Conservation (phyloP, 2,113 vertebrate species). For the Calyptomena viridis region DNA sequence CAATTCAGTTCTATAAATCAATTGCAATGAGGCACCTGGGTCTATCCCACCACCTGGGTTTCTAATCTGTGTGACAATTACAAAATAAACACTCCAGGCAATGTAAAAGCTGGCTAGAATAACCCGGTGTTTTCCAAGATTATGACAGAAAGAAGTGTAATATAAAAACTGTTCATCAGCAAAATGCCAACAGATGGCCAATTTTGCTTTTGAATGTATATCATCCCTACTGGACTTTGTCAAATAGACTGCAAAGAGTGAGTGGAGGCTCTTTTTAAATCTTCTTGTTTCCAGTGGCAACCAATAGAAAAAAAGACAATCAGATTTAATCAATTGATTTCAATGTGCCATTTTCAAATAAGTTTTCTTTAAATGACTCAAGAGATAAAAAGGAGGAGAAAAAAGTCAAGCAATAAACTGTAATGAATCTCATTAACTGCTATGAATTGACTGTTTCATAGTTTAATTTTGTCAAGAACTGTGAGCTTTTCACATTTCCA, state of each 20-base stretch:
- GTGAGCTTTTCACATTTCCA: neutral
- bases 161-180: neutral
- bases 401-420: constrained; percentile 12
- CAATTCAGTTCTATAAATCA: neutral
- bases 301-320: constrained; percentile 1
- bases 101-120: neutral
- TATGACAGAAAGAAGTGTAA: neutral
- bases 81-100: neutral
- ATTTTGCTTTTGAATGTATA: neutral
- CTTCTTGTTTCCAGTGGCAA: constrained; percentile 23
- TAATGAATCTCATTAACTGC: constrained; percentile 1
- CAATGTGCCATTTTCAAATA: neutral
- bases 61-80: neutral
- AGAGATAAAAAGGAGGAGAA: neutral
- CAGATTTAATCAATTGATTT: constrained; percentile 3
- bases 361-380: neutral
- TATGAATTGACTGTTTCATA: neutral
- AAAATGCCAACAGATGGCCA: neutral
- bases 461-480: neutral
- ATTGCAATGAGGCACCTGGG: neutral
- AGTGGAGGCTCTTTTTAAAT: neutral
- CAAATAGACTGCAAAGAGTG: neutral
- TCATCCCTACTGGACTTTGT: neutral
- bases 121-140: neutral
- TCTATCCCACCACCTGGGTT: neutral